phyloP scores from a whole-genome alignment of 2,113 vertebrate species.

The Mus musculus region GRCm39 chr8:91846501-91847000 shows the following conservation, averaged over 20 bases:
- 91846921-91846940: background rate
- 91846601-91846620: background rate
- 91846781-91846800: background rate
- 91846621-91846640: background rate
- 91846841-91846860: background rate
- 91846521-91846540: background rate
- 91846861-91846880: too few relatives aligned
- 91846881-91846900: background rate
- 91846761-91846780: background rate
- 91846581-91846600: background rate
- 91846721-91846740: background rate
- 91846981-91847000: background rate
- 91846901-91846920: background rate
- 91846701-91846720: background rate
- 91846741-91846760: background rate
- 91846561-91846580: background rate
- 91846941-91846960: conserved; percentile 2
- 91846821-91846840: background rate
- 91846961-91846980: background rate
- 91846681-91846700: background rate
- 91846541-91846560: background rate
- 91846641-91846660: background rate
- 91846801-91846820: background rate
- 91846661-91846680: background rate
- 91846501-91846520: background rate